Base-by-base conservation (phyloP, 2,113 vertebrate genomes). In the Oceanodroma tethys region DNA sequence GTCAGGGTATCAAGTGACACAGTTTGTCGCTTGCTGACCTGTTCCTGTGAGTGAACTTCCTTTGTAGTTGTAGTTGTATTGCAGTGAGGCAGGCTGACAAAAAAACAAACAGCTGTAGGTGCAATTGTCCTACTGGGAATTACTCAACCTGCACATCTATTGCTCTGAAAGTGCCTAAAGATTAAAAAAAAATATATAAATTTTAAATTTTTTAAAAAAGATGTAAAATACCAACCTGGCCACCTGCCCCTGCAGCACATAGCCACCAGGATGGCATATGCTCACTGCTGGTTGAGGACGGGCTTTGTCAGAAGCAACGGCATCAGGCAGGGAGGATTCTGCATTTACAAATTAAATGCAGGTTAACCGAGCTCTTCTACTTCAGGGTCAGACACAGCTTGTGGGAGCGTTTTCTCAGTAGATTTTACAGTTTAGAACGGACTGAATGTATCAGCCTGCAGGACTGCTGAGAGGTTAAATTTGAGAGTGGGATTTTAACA, bases 401-500 rank as follows among this genome's bases (percentile, higher is more conserved):
- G 47, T 68, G 65, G 65, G 76, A 94, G 25, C 16, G 5, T 81
- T 89, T 91, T 86, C 62, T 74, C 40, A 11, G 81, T 91, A 74
- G 68, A 26, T 91, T 93, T 95, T 72, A 32, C 26, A 68, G 53
- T 60, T 88, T 52, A 67, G 38, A 84, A 85, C 0, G 16, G 50
- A n/a, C 34, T 78, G 42, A 74, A 55, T 14, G 9, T 79, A 71
- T 67, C 75, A 62, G 52, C 29, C 53, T 1, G 1, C 23, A 72
- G 60, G 65, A 74, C 72, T 95, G 85, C 71, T 50, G 76, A 55
- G 68, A 95, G 70, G 72, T 89, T 94, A 74, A 58, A 73, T 67
- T n/a, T 70, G 62, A 88, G 26, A 84, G n/a, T 19, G 30, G 32
- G 75, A 32, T 78, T 92, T 92, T 86, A 91, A 79, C 9, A 56